Conservation (phyloP, 53 echinoderm and acorn worm species). For the Zoroaster sp. region DNA sequence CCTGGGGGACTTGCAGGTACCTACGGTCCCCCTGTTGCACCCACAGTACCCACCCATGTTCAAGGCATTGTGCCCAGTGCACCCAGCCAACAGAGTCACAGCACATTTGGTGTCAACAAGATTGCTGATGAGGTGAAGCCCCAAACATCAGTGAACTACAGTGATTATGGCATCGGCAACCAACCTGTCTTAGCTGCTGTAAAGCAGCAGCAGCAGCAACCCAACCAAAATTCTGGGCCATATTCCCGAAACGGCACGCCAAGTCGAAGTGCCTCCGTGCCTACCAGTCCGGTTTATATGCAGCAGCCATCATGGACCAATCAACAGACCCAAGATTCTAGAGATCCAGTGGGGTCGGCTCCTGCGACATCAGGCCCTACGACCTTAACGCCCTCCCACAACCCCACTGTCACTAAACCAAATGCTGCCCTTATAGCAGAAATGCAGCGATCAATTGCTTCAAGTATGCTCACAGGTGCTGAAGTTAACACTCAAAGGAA, state of each 20-base stretch:
- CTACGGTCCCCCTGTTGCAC: slow-evolving; percentile 27
- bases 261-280: slow-evolving; percentile 35
- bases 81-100: slow-evolving; percentile 22
- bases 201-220: slow-evolving; percentile 41
- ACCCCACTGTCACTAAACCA: slow-evolving; percentile 24
- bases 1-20: slow-evolving; percentile 42
- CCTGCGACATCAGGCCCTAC: slow-evolving; percentile 20
- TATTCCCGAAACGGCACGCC: neutral
- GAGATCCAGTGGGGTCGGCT: neutral
- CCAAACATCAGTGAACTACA: slow-evolving; percentile 34
- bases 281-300: slow-evolving; percentile 34
- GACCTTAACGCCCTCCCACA: slow-evolving; percentile 41
- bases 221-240: neutral
- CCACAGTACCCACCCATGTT: neutral
- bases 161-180: slow-evolving; percentile 29
- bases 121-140: slow-evolving; percentile 12
- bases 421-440: slow-evolving; percentile 42
- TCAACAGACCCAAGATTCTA: neutral
- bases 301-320: slow-evolving; percentile 34
- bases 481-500: neutral
- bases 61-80: neutral
- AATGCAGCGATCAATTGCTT: slow-evolving; percentile 36
- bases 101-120: slow-evolving; percentile 8
- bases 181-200: slow-evolving; percentile 41
- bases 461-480: slow-evolving; percentile 8